Percentiles rank a stretch among this genome's conserved stretches.
Conservation (phyloP, 2,888 invertebrate genomes). For the Clanis bilineata region DNA sequence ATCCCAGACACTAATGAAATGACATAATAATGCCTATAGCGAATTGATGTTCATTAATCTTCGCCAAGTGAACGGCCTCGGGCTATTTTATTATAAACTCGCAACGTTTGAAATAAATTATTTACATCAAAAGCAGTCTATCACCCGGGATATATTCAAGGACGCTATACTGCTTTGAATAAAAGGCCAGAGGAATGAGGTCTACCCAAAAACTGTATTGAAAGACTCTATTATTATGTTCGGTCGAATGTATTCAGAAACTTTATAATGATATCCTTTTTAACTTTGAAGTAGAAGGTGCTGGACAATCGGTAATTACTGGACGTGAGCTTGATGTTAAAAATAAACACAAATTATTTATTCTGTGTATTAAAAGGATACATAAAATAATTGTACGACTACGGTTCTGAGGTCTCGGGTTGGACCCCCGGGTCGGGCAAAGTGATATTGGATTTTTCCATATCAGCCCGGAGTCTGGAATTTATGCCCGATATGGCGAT, state of each 20-base stretch:
- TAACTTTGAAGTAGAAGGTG: conserved; percentile 6
- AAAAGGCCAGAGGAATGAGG: conserved; percentile 42
- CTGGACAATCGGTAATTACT: neutral
- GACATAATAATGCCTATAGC: conserved; percentile 7
- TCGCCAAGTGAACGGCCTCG: neutral
- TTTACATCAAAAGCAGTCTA: neutral
- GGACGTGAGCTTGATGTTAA: too few species aligned
- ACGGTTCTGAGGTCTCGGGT: too few species aligned
- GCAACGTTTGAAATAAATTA: conserved; percentile 9
- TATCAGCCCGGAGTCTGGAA: neutral
- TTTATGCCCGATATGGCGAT: neutral
- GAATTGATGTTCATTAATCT: conserved; percentile 4
- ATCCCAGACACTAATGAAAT: conserved; percentile 4
- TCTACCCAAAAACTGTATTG: conserved; percentile 42
- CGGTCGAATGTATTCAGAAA: conserved; percentile 32
- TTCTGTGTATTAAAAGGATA: too few species aligned
- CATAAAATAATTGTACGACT: too few species aligned
- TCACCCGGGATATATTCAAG: neutral
- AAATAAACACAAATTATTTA: too few species aligned
- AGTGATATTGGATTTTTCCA: too few species aligned
- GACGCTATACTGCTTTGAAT: neutral
- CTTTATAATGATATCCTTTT: conserved; percentile 32
- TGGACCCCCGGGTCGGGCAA: neutral
- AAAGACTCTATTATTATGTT: conserved; percentile 48
- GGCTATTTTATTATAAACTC: conserved; percentile 1